Base-by-base conservation (phyloP, 30 jellyfish, hydroid and myxozoan species). In the Aurelia sp. region DNA sequence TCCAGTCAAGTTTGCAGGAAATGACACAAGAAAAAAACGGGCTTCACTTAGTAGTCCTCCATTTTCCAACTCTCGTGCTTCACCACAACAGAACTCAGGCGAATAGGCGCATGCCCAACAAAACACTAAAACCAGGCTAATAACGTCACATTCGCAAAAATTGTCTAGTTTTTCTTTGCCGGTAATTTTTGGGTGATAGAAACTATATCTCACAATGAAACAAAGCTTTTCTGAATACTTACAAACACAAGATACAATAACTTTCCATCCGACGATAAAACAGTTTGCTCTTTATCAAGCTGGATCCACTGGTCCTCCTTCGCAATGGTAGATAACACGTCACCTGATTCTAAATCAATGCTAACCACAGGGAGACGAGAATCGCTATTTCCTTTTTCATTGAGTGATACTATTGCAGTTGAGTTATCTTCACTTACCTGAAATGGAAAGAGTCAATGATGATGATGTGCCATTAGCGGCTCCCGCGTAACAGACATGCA, bases 381-480 rank as follows among this genome's bases (percentile, higher is more conserved):
- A 11, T 68, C 53, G 13, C 58, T 19, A 27, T 63, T 17, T 19
- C 68, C 30, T 8, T 18, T 41, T 22, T 85, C 88, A 13, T n/a
- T 21, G 58, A 85, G 38, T 11, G 81, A 40, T 9, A 85, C 75
- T 18, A 88, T 18, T 31, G 62, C 69, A 3, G 87, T 55, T 19
- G 86, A 67, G 21, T 71, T 62, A 73, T 88, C 96, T 59, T 72
- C 65, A 81, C 96, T 88, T 5, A 65, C 90, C 90, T 80, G 38
- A 41, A 80, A 65, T 16, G 24, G 69, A 59, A 59, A 61, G 15
- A 44, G 55, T 44, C 7, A 13, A 44, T 44, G 15, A 44, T 8
- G 9, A 44, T 44, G 55, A 44, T 8, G 55, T 4, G 55, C 15
- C 55, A 44, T 44, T 44, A 44, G 7, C 55, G 9, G 50, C 50